phyloP scores from a whole-genome alignment of 1,140 invertebrate genomes.

The Anastatus disparis region DNA sequence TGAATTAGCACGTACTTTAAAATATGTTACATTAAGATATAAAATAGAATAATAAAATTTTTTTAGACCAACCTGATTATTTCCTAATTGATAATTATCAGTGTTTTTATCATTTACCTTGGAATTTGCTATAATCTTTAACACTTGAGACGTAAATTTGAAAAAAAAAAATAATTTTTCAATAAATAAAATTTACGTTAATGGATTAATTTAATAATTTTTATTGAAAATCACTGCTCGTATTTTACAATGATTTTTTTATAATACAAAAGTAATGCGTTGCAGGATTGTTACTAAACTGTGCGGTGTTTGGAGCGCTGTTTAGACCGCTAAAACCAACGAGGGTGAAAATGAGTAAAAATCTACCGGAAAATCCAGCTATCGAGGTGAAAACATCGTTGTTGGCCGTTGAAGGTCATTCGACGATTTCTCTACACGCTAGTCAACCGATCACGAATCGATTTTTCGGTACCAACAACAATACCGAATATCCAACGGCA shows the following conservation, averaged over 20 bases:
- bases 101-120: background rate
- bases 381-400: slow-evolving; percentile 53
- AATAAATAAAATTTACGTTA: too few relatives aligned
- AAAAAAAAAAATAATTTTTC: too few relatives aligned
- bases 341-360: slow-evolving; percentile 70
- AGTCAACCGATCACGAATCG: slow-evolving; percentile 52
- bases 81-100: background rate
- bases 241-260: too few relatives aligned
- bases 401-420: slow-evolving; percentile 55
- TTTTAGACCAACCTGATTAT: background rate
- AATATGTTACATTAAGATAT: too few relatives aligned
- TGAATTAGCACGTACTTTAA: background rate
- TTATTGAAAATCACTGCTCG: too few relatives aligned
- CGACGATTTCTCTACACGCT: slow-evolving; percentile 57
- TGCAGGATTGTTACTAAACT: slow-evolving; percentile 77
- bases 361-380: slow-evolving; percentile 54
- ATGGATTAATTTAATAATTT: too few relatives aligned
- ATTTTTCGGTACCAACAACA: slow-evolving; percentile 74
- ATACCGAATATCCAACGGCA: slow-evolving; percentile 79
- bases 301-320: slow-evolving; percentile 80
- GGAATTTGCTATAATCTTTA: slow-evolving; percentile 17
- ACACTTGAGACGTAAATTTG: too few relatives aligned
- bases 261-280: background rate
- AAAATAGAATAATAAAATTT: background rate
- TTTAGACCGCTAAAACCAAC: slow-evolving; percentile 82